Evolutionary conservation across 2,113 vertebrate species (phyloP), one percentile per base, ranked within the genome.

Genomic region (Cyanoderma ruficeps): DNA sequence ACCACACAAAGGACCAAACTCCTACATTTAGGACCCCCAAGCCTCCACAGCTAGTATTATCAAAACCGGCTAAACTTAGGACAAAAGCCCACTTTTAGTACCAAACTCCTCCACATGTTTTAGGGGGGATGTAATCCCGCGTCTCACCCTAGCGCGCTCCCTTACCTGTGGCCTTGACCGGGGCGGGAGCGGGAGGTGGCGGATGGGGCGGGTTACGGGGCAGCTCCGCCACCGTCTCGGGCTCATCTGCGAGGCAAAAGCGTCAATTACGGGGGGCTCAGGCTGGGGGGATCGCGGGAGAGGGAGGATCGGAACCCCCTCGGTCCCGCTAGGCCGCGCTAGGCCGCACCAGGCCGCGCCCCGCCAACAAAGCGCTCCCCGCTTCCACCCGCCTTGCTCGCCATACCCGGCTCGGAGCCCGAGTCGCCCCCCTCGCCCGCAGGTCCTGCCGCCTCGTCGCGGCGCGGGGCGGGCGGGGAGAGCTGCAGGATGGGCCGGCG

Each of bases 401-500:
- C 79, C 93, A 98, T 98, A 83, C 99, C 98, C 2, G 98, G 97
- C 41, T 98, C 98, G 15, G 98, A 98, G 7, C 95, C 97, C 41
- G 94, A 97, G 4, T 95, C 95, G 95, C 92, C 7, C 97, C 97
- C 5, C 39, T 18, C 39, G 57, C 65, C 41, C 24, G 41, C 15
- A 28, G 93, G 59, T 31, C 64, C 92, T 59, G 14, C 94, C 6
- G 96, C 97, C 30, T 99, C 99, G 24, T 99, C 98, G 23, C 98
- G 97, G 86, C 96, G 23, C 75, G 97, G 50, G 94, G 98, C 99
- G 1, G 99, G 98, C 2, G 99, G 99, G 9, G 99, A 99, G 7
- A 99, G 99, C 95, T 99, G 99, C 14, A 99, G 93, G 69, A 99
- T 99, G 8, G 99, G 99, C 96, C 99, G 98, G 20, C 99, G 98